Conservation (phyloP, 2,888 invertebrate species). For the Petrophora chlorosata region DNA sequence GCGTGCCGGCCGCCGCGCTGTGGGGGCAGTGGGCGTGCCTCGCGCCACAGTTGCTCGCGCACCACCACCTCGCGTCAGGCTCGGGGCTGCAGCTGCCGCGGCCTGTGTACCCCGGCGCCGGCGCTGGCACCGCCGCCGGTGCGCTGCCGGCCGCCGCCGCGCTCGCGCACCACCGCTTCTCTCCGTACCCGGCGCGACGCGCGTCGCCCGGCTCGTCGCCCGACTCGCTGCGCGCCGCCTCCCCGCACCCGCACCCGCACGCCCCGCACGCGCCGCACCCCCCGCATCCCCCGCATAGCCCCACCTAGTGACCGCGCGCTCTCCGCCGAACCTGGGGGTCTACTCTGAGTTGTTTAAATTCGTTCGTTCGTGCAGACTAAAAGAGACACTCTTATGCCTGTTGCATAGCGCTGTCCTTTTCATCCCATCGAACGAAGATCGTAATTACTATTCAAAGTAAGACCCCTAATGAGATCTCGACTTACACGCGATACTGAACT, state of each 20-base stretch:
- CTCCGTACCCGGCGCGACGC: conserved; percentile 82
- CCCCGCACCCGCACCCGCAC: conserved; percentile 61
- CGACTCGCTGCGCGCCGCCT: conserved; percentile 83
- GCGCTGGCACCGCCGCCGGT: conserved; percentile 20
- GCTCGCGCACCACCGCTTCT: conserved; percentile 85
- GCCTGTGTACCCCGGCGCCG: conserved; percentile 75
- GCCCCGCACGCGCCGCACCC: conserved; percentile 72
- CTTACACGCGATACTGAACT: conserved; percentile 41
- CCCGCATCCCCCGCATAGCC: conserved; percentile 74
- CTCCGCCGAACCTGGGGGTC: no score
- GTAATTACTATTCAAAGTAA: no score
- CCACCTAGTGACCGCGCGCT: conserved; percentile 62
- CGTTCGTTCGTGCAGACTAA: no score
- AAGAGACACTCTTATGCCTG: no score
- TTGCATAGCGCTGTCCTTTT: no score
- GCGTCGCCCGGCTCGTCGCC: conserved; percentile 84
- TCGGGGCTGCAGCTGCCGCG: conserved; percentile 77
- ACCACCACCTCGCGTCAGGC: conserved; percentile 85
- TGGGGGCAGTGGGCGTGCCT: conserved; percentile 90
- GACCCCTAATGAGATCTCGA: conserved; percentile 49
- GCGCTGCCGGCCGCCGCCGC: conserved; percentile 39
- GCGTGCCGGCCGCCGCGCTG: conserved; percentile 82
- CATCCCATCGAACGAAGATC: no score
- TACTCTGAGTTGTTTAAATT: no score
- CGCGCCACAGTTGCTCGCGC: conserved; percentile 86